Percentiles rank a stretch among this genome's conserved stretches.
Conservation (phyloP, 2,888 invertebrate species). For the Ormyrus pomaceus region DNA sequence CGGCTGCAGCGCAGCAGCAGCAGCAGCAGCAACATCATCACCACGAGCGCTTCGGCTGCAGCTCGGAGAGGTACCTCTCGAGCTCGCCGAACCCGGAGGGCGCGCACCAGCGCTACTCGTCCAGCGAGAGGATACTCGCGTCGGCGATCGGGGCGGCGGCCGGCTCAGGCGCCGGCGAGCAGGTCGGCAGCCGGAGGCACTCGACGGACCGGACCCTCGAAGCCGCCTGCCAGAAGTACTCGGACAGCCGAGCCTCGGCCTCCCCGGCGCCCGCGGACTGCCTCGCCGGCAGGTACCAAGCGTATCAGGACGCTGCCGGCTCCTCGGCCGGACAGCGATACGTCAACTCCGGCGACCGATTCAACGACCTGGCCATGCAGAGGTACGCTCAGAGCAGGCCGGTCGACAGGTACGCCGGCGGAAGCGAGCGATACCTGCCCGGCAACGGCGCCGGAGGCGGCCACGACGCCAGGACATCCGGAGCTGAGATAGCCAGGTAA, state of each 20-base stretch:
- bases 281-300: constrained; percentile 61
- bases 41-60: constrained; percentile 60
- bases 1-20: constrained; percentile 55
- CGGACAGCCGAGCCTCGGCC: constrained; percentile 61
- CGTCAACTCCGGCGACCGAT: constrained; percentile 64
- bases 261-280: constrained; percentile 67
- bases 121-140: constrained; percentile 65
- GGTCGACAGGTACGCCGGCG: constrained; percentile 64
- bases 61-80: constrained; percentile 67
- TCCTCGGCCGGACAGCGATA: constrained; percentile 62
- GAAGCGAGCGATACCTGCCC: constrained; percentile 66
- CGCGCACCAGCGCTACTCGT: constrained; percentile 69
- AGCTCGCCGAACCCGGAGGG: constrained; percentile 69
- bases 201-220: constrained; percentile 66
- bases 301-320: constrained; percentile 62
- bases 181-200: constrained; percentile 57
- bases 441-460: constrained; percentile 28
- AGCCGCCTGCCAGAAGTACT: constrained; percentile 68
- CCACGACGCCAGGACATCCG: constrained; percentile 47
- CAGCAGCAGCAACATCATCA: constrained; percentile 58
- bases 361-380: constrained; percentile 68
- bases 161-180: constrained; percentile 33
- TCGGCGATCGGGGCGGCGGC: constrained; percentile 16
- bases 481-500: constrained; percentile 58
- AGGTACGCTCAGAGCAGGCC: constrained; percentile 67